These are phyloP conservation scores for Hydractinia echinata DNA, from an alignment of 30 jellyfish, hydroid and myxozoan genomes.

Conservation along the genomic window DNA sequence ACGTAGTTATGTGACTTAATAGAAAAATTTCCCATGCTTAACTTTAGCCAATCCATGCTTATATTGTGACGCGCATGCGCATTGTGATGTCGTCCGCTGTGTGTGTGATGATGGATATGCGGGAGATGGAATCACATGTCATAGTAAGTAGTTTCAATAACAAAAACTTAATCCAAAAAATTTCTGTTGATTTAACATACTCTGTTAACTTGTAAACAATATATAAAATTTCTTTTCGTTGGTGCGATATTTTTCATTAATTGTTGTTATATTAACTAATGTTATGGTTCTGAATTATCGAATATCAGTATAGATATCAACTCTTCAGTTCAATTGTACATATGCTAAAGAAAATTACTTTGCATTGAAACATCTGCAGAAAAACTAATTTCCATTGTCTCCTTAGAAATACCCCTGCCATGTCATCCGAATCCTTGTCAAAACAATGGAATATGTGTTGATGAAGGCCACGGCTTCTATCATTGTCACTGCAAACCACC, in stretches of 20 bases:
- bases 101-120: conserved; percentile 70
- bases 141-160: not conserved
- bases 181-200: no score
- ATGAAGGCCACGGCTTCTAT: conserved; percentile 21
- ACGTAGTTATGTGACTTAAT: no score
- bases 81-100: conserved; percentile 84
- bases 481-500: conserved; percentile 4
- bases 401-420: conserved; percentile 1
- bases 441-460: conserved; percentile 76
- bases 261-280: no score
- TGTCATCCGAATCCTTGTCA: conserved; percentile 79
- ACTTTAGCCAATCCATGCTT: conserved; percentile 63
- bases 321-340: not conserved
- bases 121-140: conserved; percentile 61
- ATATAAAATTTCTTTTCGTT: no score
- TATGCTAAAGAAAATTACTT: not conserved
- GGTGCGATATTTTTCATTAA: no score
- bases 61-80: conserved; percentile 78
- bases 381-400: not conserved
- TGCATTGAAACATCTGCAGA: not conserved
- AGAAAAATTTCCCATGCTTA: no score
- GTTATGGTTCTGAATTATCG: no score
- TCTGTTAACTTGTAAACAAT: no score
- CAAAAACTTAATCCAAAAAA: no score
- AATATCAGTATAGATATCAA: not conserved